Conservation (phyloP, 2,888 invertebrate genomes). For the Caenorhabditis uteleia region DNA sequence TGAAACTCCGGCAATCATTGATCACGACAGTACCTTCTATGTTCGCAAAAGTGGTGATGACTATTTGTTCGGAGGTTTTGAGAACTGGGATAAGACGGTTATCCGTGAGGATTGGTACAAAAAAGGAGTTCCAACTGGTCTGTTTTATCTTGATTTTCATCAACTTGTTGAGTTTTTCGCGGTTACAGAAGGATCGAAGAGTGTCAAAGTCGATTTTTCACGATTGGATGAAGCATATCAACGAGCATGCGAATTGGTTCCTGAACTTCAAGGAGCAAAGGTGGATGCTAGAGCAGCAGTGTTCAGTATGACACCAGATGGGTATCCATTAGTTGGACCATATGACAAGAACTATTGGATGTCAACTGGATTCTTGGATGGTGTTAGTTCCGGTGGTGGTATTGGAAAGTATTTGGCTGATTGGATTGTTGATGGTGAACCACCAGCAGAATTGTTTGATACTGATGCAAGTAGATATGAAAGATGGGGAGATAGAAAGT, state of each 20-base stretch:
- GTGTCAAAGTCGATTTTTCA: slow-evolving; percentile 51
- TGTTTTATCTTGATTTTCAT: too few species aligned
- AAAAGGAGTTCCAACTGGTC: slow-evolving; percentile 70
- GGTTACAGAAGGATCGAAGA: slow-evolving; percentile 51
- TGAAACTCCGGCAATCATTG: slow-evolving; percentile 71
- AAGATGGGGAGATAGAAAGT: slow-evolving; percentile 70
- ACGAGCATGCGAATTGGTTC: slow-evolving; percentile 50
- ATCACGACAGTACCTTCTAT: slow-evolving; percentile 72
- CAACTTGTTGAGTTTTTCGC: too few species aligned
- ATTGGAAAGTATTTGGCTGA: slow-evolving; percentile 70
- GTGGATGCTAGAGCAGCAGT: slow-evolving; percentile 56
- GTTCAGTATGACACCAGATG: slow-evolving; percentile 70
- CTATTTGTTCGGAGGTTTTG: slow-evolving; percentile 72
- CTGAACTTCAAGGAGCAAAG: slow-evolving; percentile 38
- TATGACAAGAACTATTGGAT: slow-evolving; percentile 67
- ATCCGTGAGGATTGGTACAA: slow-evolving; percentile 71
- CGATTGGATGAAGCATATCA: slow-evolving; percentile 50
- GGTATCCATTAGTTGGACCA: slow-evolving; percentile 70
- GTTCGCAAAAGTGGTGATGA: slow-evolving; percentile 68
- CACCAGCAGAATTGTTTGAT: slow-evolving; percentile 71
- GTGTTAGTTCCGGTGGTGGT: slow-evolving; percentile 49
- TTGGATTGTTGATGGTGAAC: slow-evolving; percentile 72
- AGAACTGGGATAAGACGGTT: slow-evolving; percentile 69
- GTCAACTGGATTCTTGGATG: slow-evolving; percentile 67
- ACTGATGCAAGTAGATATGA: slow-evolving; percentile 71